Conservation (phyloP, 2,113 vertebrate genomes). For the Notiomystis cincta region DNA sequence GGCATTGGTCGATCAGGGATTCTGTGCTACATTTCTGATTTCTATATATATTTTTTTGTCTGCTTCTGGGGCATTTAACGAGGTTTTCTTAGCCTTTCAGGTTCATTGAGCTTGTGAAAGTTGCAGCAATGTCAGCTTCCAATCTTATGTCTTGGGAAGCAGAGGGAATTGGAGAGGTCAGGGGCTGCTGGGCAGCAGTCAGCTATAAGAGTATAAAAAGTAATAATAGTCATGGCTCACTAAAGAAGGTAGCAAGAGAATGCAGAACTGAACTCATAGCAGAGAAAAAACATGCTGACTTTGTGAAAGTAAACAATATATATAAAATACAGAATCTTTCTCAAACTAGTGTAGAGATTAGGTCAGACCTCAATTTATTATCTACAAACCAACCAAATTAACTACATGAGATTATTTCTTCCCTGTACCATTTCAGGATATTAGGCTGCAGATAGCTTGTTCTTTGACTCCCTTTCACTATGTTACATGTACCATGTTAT, state of each 20-base stretch:
- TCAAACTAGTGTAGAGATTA: conserved; percentile 31
- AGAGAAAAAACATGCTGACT: conserved; percentile 43
- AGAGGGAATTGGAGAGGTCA: conserved; percentile 53
- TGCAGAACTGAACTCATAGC: conserved; percentile 8
- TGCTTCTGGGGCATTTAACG: conserved; percentile 32
- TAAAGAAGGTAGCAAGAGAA: conserved; percentile 39
- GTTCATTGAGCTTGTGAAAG: conserved; percentile 61
- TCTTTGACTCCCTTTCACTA: background rate
- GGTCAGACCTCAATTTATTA: conserved; percentile 30
- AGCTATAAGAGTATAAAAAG: conserved; percentile 46
- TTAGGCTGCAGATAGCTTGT: background rate
- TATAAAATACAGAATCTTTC: conserved; percentile 18
- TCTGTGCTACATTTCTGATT: background rate
- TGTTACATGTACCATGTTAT: background rate
- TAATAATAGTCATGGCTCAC: conserved; percentile 36
- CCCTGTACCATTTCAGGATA: background rate
- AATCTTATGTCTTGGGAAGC: conserved; percentile 45
- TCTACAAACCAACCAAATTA: conserved; percentile 34
- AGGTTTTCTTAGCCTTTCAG: conserved; percentile 58
- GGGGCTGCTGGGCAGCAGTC: conserved; percentile 46
- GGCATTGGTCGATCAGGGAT: background rate
- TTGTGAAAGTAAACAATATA: conserved; percentile 23
- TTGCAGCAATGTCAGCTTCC: conserved; percentile 55
- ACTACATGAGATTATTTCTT: background rate
- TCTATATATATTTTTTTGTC: background rate